Base-by-base conservation (phyloP, 64 coral and sea anemone genomes). In the Montipora cactus region DNA sequence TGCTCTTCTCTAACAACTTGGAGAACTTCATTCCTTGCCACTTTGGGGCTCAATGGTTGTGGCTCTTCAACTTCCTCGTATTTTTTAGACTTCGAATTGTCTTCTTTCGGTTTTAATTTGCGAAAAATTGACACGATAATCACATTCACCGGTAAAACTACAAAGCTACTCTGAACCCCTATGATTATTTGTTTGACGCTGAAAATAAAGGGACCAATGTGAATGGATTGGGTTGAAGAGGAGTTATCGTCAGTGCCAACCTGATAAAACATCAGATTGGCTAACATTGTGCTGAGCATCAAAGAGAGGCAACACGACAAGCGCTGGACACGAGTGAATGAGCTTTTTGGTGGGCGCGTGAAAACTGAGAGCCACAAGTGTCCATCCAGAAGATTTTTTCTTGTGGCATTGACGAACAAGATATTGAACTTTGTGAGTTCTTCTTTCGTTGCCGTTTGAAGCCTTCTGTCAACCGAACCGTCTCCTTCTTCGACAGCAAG, bases 241-340 rank as follows among this genome's bases (percentile, higher is more conserved):
- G 82, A 86, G 19, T 20, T 70, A 14, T 81, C 75, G 5, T 90
- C 90, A 0, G 49, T 69, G 13, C 89, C 93, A 4, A 77, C 84
- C 89, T 98, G 89, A 77, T 92, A 98, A 44, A 98, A 98, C 96
- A 98, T 98, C 20, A 93, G 70, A 70, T 98, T 98, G 67, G 96
- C 57, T 51, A 98, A 47, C 96, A 98, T 98, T n/a, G 96, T 98
- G 6, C 77, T 89, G 9, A 94, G 81, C 4, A 98, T 44, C 52
- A 98, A 72, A 69, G 85, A 91, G 6, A 98, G 71, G 47, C 96
- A 98, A 57, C 96, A 98, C 4, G 96, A 94, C 14, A 98, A 59
- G 3, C 96, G 92, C 49, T 98, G 96, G 13, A 98, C 89, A 44
- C 96, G 96, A 46, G 96, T 98, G 48, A 98, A 98, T 9, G 59